Base-by-base conservation (phyloP, 2,113 vertebrate species). In the Dipodomys merriami region DNA sequence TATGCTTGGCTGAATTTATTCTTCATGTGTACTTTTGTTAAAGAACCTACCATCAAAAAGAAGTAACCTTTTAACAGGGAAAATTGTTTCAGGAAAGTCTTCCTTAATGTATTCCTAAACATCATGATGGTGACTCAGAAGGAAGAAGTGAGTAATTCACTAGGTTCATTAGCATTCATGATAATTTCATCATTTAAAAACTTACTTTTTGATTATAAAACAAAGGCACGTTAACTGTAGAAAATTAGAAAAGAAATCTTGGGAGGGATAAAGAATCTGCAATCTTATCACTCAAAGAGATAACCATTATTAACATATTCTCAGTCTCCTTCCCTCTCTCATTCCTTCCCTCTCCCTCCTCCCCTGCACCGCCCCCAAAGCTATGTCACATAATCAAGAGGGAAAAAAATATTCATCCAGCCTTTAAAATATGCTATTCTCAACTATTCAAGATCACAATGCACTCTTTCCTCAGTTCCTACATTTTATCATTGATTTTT, bases 1-100 rank as follows among this genome's bases (percentile, higher is more conserved):
- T 91, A 60, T 9, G 12, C 80, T 92, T 92, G 71, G 18, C 35
- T 83, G 49, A 30, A 69, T 94, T 92, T 93, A 89, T 91, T 87
- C 64, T 91, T 91, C 44, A 85, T 46, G n/a, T 92, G 10, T 77
- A 20, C 67, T 91, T 39, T 86, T 20, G 6, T 94, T 79, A 95
- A 94, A 80, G 65, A 7, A 16, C 4, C 46, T 69, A 35, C 77
- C 53, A 81, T 86, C 93, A 94, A 82, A 91, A 92, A 53, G 76
- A 65, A 93, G 29, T 46, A 78, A 76, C 85, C 39, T 85, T 69
- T 84, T 85, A 29, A 62, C 22, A 49, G 89, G 57, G 68, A 69
- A 87, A 23, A 18, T 73, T 73, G 81, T 91, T 89, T 91, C 29
- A 95, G 85, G 64, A 86, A 88, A 67, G 33, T 4, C 46, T 94